Evolutionary conservation across 1,140 invertebrate genomes (phyloP).

Genomic region (Lordiphosa collinella): DNA sequence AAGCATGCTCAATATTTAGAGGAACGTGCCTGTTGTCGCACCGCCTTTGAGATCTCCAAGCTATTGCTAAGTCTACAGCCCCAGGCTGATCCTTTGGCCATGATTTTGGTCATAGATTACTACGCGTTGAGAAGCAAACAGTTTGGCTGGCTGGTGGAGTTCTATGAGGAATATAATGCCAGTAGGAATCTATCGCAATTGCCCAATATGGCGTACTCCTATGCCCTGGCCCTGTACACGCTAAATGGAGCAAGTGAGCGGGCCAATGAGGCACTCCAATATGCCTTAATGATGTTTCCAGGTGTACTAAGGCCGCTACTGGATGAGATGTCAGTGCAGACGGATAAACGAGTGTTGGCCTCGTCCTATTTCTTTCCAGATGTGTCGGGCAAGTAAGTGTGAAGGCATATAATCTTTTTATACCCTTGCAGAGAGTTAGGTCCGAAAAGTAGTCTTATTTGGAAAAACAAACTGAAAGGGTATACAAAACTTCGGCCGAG

Average conservation of each 20-base stretch:
- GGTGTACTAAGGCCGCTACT: constrained; percentile 86
- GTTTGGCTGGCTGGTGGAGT: constrained; percentile 90
- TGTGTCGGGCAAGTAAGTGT: constrained; percentile 64
- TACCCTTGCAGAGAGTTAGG: too few species aligned
- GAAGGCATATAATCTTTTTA: not conserved
- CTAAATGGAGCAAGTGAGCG: constrained; percentile 73
- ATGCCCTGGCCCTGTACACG: constrained; percentile 89
- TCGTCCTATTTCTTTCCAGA: constrained; percentile 81
- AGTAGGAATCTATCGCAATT: constrained; percentile 88
- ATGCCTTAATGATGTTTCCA: constrained; percentile 92
- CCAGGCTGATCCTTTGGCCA: constrained; percentile 90
- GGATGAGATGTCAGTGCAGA: constrained; percentile 88
- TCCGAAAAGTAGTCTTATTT: too few species aligned
- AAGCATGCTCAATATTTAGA: constrained; percentile 91
- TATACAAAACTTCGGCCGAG: too few species aligned
- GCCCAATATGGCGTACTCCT: constrained; percentile 93
- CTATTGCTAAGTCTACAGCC: constrained; percentile 89
- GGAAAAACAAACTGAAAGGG: too few species aligned
- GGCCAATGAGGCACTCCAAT: constrained; percentile 85
- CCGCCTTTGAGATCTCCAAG: constrained; percentile 90
- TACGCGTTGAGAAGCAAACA: constrained; percentile 91
- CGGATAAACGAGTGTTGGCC: constrained; percentile 83
- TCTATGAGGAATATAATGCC: constrained; percentile 85
- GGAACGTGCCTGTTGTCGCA: constrained; percentile 89
- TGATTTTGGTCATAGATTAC: constrained; percentile 91